A percentile compares a stretch with the other conserved stretches of the same genome.
These are phyloP conservation scores for Hydrochoerus hydrochaeris DNA, from an alignment of 2,113 vertebrate species.

Conservation along the genomic window DNA sequence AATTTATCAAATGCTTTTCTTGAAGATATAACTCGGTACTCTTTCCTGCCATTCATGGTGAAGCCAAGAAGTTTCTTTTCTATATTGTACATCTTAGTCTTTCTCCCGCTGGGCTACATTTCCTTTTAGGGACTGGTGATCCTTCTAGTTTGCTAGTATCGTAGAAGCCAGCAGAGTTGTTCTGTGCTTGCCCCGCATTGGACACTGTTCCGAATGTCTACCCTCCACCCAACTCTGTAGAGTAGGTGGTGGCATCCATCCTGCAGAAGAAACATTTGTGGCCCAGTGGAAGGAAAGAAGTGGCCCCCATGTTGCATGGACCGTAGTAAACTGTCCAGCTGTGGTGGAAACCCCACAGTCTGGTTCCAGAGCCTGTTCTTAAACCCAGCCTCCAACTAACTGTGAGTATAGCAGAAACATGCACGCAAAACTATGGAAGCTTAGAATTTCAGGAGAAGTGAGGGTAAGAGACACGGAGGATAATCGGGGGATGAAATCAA, in stretches of 20 bases:
- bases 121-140: not conserved
- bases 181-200: not conserved
- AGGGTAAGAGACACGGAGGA: not conserved
- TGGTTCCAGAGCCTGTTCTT: not conserved
- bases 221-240: not conserved
- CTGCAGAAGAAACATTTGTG: not conserved
- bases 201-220: not conserved
- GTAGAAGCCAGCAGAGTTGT: not conserved
- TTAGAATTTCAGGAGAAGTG: not conserved
- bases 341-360: not conserved
- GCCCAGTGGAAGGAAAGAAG: not conserved
- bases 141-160: not conserved
- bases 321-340: not conserved
- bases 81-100: not conserved
- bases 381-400: not conserved
- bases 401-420: not conserved
- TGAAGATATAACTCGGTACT: not conserved
- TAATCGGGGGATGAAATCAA: not conserved
- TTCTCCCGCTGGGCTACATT: not conserved
- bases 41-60: not conserved
- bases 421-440: not conserved
- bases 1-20: not conserved
- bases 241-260: not conserved
- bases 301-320: not conserved
- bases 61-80: not conserved